Base-by-base conservation (phyloP, 2,113 vertebrate species). In the Poecilia latipinna region DNA sequence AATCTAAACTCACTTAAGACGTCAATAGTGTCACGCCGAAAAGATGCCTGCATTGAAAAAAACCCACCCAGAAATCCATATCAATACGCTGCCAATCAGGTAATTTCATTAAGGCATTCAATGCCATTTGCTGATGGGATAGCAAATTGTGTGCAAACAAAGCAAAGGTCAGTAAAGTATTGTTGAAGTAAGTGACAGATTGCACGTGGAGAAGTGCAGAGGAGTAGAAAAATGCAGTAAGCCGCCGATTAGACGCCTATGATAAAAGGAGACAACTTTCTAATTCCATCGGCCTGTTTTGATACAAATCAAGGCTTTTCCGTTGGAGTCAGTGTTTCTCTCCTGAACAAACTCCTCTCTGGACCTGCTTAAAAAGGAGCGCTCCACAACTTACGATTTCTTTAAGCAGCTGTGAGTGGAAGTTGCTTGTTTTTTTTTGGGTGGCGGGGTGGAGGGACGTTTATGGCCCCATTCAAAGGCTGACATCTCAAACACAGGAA, bases 391-490 rank as follows among this genome's bases (percentile, higher is more conserved):
- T 87, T 85, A 92, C 66, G 70, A 84, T 90, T 94, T 94, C 91
- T 93, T 94, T 88, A 91, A 86, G 92, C 93, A 94, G 91, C 93
- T 93, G 92, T 72, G 90, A 91, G 90, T 94, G 93, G 92, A 91
- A 91, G 91, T 90, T 70, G 92, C 91, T 90, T 87, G 29, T 92
- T 86, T 81, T 22, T 62, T 37, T 37, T 37, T 3, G 2, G 35
- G 35, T 37, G 35, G 10, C 10, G 19, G 15, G 48, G 28, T 28
- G 86, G 88, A 85, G 84, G 73, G 88, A 76, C 87, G 65, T 94
- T 95, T 95, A 95, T 90, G 91, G 90, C 93, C 92, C 88, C 85
- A 93, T 93, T 94, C 90, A 94, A 93, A 93, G 90, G 84, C 90
- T 74, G 85, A 85, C 91, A 86, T 94, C 91, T 90, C 89, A 94